These are phyloP conservation scores for Brachionus paranguensis DNA, from an alignment of 1,140 invertebrate genomes.

Conservation along the genomic window DNA sequence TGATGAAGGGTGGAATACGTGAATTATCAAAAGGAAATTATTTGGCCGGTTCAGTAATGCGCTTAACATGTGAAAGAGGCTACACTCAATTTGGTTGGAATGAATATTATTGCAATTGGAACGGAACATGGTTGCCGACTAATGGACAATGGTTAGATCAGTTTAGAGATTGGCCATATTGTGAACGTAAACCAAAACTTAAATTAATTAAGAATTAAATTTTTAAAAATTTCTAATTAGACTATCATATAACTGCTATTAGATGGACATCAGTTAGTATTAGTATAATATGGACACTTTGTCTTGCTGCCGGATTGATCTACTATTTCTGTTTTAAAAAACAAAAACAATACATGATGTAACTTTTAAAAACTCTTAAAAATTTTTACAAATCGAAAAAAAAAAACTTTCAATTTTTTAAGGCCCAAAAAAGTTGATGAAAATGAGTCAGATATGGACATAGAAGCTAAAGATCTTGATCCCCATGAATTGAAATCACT, in stretches of 20 bases:
- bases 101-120: conserved; percentile 39
- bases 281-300: conserved; percentile 39
- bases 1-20: conserved; percentile 23
- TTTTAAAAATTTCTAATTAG: neutral
- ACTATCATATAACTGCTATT: conserved; percentile 40
- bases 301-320: neutral
- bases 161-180: conserved; percentile 40
- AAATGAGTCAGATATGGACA: neutral
- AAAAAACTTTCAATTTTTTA: neutral
- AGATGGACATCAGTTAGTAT: conserved; percentile 35
- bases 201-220: no score
- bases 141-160: conserved; percentile 31
- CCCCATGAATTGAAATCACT: neutral
- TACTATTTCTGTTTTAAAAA: conserved; percentile 33
- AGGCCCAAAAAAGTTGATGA: neutral
- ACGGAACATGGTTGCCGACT: conserved; percentile 37
- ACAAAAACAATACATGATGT: conserved; percentile 12
- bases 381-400: neutral
- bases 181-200: conserved; percentile 6
- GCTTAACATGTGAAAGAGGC: conserved; percentile 21
- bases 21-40: conserved; percentile 37
- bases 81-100: conserved; percentile 39
- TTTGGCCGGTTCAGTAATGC: conserved; percentile 26
- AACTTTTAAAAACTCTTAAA: neutral
- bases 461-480: neutral